These are phyloP conservation scores for Agriopis marginaria DNA, from an alignment of 2,888 invertebrate genomes.

Conservation along the genomic window DNA sequence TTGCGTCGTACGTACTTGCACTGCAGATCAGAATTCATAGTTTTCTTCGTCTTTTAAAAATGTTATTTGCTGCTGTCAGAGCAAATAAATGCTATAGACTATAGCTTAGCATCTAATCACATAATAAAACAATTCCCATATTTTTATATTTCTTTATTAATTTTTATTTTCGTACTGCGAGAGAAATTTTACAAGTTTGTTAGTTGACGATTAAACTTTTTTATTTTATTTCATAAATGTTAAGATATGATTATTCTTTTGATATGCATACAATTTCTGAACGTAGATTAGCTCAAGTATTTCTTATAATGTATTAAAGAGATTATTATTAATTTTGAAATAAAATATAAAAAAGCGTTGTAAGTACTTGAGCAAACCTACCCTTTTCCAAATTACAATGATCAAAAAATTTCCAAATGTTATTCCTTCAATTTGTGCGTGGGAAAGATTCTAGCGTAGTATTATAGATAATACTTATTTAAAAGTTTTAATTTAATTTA, in stretches of 20 bases:
- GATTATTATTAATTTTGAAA: not conserved
- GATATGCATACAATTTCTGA: conserved; percentile 59
- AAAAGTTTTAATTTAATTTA: conserved; percentile 39
- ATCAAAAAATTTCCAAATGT: conserved; percentile 44
- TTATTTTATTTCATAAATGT: conserved; percentile 29
- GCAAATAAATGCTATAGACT: not conserved
- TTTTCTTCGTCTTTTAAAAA: no score
- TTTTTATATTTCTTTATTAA: conserved; percentile 40
- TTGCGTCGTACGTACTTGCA: no score
- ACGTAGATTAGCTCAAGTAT: conserved; percentile 25
- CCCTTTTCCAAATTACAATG: conserved; percentile 28
- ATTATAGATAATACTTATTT: conserved; percentile 40
- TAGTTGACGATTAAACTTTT: conserved; percentile 42
- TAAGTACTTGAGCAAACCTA: conserved; percentile 20
- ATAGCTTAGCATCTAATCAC: no score
- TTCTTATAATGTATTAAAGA: not conserved
- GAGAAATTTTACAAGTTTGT: conserved; percentile 51
- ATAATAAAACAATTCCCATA: conserved; percentile 3
- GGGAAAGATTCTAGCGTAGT: conserved; percentile 53
- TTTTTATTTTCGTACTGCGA: conserved; percentile 47
- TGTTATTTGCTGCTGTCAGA: no score
- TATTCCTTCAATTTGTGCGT: conserved; percentile 67
- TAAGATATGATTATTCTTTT: conserved; percentile 57
- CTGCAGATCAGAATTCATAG: no score
- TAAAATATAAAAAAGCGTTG: no score